Conservation (phyloP, 2,888 invertebrate genomes). For the Hirudinaria manillensis region DNA sequence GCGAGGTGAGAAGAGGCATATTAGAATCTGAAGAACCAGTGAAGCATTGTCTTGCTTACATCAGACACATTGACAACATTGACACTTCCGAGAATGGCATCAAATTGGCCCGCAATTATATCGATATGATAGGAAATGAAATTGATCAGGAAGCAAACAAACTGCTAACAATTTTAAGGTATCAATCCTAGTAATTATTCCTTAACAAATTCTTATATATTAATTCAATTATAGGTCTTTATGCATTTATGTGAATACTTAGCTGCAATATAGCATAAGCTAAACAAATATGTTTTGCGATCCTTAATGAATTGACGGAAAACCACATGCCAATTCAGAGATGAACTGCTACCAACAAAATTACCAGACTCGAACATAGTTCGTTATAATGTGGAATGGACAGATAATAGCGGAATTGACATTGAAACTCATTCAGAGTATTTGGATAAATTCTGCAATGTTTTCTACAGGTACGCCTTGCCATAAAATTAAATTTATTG, state of each 20-base stretch:
- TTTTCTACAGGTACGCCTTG: slow-evolving; percentile 62
- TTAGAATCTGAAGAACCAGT: slow-evolving; percentile 86
- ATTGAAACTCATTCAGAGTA: slow-evolving; percentile 87
- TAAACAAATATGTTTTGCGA: no score
- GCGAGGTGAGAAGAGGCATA: slow-evolving; percentile 92
- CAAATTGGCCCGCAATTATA: slow-evolving; percentile 73
- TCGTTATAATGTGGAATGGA: slow-evolving; percentile 80
- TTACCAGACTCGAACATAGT: slow-evolving; percentile 36
- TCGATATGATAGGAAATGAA: slow-evolving; percentile 69
- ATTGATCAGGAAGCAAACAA: slow-evolving; percentile 88
- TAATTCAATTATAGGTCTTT: no score
- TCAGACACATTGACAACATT: slow-evolving; percentile 89
- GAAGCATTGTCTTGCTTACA: slow-evolving; percentile 83
- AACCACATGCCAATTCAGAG: not conserved
- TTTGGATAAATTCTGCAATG: slow-evolving; percentile 83
- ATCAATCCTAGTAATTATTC: slow-evolving; percentile 62
- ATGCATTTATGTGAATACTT: no score
- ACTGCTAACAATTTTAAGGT: slow-evolving; percentile 69
- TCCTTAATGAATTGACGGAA: no score
- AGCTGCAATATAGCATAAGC: no score
- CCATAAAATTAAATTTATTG: not conserved
- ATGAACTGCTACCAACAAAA: slow-evolving; percentile 43
- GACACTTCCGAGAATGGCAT: slow-evolving; percentile 68
- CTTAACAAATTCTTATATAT: no score
- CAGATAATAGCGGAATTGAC: slow-evolving; percentile 79